phyloP scores from a whole-genome alignment of 2,888 invertebrate species.

The Idaea aversata region DNA sequence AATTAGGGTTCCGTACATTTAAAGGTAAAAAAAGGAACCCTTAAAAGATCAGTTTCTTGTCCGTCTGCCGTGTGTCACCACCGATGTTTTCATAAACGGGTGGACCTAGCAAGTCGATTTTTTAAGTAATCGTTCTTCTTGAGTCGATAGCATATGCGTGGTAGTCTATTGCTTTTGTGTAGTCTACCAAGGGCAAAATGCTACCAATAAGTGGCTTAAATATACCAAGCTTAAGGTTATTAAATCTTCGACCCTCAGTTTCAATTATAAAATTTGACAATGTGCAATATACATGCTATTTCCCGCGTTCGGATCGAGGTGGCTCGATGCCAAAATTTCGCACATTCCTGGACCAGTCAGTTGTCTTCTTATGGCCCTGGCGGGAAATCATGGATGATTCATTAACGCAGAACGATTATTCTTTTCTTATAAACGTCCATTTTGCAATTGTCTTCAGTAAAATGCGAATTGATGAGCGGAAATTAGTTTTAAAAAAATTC shows the following conservation, averaged over 20 bases:
- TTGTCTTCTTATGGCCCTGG: constrained; percentile 48
- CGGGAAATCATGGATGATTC: constrained; percentile 43
- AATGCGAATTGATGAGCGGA: constrained; percentile 1
- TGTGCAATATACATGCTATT: constrained; percentile 53
- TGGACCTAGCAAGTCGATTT: too few species aligned
- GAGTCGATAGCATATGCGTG: too few species aligned
- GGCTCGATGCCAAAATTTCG: constrained; percentile 56
- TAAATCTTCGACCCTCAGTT: neutral
- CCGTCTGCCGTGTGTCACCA: too few species aligned
- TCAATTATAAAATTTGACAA: constrained; percentile 49
- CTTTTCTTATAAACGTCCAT: constrained; percentile 18
- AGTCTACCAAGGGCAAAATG: neutral
- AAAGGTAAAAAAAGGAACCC: too few species aligned
- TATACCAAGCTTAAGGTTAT: neutral
- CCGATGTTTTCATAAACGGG: too few species aligned
- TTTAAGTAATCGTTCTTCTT: too few species aligned
- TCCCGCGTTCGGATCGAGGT: constrained; percentile 41
- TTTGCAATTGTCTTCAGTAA: constrained; percentile 8
- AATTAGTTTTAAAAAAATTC: neutral
- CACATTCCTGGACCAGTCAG: constrained; percentile 50
- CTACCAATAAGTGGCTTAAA: neutral
- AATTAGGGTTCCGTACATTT: too few species aligned
- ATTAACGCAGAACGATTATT: constrained; percentile 30
- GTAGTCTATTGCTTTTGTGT: too few species aligned
- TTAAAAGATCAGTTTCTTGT: too few species aligned